Conservation (phyloP, 2,797 vertebrate genomes). For the Percopsis omiscomaycus region DNA sequence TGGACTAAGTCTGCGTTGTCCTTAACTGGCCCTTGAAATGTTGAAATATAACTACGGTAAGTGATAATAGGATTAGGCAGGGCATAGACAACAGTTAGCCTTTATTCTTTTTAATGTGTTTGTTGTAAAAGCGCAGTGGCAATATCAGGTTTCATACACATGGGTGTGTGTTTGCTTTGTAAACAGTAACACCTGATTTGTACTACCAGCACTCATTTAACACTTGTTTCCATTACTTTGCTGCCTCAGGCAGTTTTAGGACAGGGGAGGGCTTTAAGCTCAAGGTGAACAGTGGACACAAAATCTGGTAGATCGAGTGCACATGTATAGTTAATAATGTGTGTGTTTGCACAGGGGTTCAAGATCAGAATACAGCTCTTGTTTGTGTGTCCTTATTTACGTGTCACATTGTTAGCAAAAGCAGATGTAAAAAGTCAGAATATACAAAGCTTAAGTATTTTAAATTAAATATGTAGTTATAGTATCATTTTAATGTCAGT, state of each 20-base stretch:
- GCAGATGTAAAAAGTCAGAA: too few relatives aligned
- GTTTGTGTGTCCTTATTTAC: constrained; percentile 21
- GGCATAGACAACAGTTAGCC: too few relatives aligned
- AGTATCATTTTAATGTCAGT: too few relatives aligned
- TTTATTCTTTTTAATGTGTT: too few relatives aligned
- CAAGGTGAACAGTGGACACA: constrained; percentile 50
- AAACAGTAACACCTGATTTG: constrained; percentile 38
- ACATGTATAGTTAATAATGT: background rate
- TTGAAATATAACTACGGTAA: too few relatives aligned
- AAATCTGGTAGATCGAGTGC: constrained; percentile 11
- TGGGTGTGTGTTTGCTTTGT: constrained; percentile 52
- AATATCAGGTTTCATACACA: too few relatives aligned
- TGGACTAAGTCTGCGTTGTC: too few relatives aligned
- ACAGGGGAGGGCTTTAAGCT: background rate
- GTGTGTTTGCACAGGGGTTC: constrained; percentile 6
- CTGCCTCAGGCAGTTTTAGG: background rate
- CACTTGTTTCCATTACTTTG: constrained; percentile 21
- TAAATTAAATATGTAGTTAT: too few relatives aligned
- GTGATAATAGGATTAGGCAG: too few relatives aligned
- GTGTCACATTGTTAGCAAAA: background rate
- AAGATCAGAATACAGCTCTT: constrained; percentile 32
- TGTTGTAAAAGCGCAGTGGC: too few relatives aligned
- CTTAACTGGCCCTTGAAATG: too few relatives aligned
- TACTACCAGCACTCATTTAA: background rate
- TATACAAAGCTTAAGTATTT: too few relatives aligned